A percentile compares a stretch with the other conserved stretches of the same genome.
phyloP scores from a whole-genome alignment of 2,113 vertebrate genomes.

The Grallaria varia region DNA sequence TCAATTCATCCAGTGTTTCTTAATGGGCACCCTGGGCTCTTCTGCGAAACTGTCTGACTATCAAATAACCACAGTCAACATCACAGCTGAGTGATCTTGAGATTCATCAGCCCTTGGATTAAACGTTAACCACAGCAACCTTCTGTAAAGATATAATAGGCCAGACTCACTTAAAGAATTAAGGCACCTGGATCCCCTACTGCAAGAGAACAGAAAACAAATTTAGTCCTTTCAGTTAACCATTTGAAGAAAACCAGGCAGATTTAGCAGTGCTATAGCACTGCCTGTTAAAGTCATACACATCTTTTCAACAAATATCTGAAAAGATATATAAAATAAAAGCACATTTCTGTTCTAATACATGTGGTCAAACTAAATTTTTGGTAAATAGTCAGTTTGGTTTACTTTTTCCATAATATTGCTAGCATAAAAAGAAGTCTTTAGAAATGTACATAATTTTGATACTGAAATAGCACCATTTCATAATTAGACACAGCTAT shows the following conservation, averaged over 20 bases:
- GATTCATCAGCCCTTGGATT: background rate
- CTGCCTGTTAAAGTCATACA: background rate
- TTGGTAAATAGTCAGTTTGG: background rate
- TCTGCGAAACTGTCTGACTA: background rate
- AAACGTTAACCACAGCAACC: background rate
- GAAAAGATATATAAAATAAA: background rate
- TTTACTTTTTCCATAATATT: background rate
- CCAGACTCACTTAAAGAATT: background rate
- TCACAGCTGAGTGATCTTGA: background rate
- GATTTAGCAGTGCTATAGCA: background rate
- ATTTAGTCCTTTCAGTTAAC: background rate
- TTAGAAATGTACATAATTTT: background rate
- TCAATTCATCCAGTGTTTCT: background rate
- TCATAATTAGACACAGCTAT: background rate
- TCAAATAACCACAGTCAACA: background rate
- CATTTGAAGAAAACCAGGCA: background rate
- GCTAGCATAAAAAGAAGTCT: background rate
- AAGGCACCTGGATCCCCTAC: background rate
- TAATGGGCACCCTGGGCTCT: background rate
- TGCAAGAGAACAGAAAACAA: background rate
- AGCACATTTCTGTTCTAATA: background rate
- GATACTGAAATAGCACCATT: background rate
- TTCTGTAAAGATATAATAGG: background rate
- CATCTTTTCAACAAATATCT: background rate
- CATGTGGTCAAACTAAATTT: background rate